Percentiles rank a stretch among this genome's conserved stretches.
Evolutionary conservation across 2,797 vertebrate species (phyloP).

Genomic region (Poecilia velifera): DNA sequence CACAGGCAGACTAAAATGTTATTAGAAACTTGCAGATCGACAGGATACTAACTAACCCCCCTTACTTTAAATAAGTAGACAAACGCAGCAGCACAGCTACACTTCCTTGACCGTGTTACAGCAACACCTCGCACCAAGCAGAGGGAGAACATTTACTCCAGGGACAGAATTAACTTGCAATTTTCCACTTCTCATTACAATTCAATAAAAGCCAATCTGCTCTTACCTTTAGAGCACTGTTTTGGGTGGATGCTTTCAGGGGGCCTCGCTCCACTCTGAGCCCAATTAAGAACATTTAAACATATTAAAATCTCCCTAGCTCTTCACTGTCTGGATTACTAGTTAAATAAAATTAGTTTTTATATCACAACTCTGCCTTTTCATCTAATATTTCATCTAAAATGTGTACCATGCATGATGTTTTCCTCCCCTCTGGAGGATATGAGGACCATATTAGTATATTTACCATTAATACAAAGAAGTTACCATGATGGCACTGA

Average conservation of each 20-base stretch:
- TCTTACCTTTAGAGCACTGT: constrained; percentile 80
- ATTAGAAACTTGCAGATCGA: neutral
- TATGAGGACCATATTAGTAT: constrained; percentile 58
- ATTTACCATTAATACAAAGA: constrained; percentile 47
- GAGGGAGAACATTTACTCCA: constrained; percentile 65
- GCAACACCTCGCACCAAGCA: constrained; percentile 60
- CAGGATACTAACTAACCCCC: neutral
- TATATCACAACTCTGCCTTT: constrained; percentile 71
- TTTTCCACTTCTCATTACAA: constrained; percentile 81
- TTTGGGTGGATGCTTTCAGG: constrained; percentile 78
- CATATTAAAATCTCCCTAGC: constrained; percentile 78
- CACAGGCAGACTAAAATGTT: neutral
- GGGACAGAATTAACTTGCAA: constrained; percentile 79
- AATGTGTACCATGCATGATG: constrained; percentile 72
- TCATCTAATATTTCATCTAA: constrained; percentile 71
- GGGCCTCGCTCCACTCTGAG: constrained; percentile 71
- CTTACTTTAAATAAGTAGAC: constrained; percentile 65
- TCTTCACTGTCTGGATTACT: constrained; percentile 77
- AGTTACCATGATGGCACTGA: neutral
- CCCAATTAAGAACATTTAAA: constrained; percentile 81
- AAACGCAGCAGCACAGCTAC: constrained; percentile 60
- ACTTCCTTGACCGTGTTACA: constrained; percentile 63
- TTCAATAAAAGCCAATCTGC: constrained; percentile 81
- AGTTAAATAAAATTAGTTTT: constrained; percentile 77
- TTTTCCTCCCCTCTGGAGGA: constrained; percentile 52